These are phyloP conservation scores for Leuciscus waleckii DNA, from an alignment of 2,797 vertebrate species.

Conservation along the genomic window DNA sequence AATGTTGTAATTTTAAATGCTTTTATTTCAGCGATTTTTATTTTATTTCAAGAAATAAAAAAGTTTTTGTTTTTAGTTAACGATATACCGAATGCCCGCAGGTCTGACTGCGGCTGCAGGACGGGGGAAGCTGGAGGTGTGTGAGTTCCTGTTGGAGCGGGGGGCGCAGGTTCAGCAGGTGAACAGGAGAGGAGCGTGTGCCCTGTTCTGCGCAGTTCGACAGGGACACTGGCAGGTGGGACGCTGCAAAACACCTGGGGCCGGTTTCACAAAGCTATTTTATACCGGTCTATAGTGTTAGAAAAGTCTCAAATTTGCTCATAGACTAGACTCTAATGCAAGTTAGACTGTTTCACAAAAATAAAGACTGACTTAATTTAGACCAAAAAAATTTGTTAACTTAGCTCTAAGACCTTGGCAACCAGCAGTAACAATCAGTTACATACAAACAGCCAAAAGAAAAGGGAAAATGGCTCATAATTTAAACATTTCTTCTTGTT, in stretches of 20 bases:
- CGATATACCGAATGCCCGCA: slow-evolving; percentile 52
- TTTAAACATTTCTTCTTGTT: too few relatives aligned
- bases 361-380: too few relatives aligned
- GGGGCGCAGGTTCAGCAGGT: slow-evolving; percentile 84
- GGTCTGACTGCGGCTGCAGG: slow-evolving; percentile 93
- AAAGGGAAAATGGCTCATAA: too few relatives aligned
- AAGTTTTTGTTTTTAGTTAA: not conserved
- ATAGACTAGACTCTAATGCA: too few relatives aligned
- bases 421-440: too few relatives aligned
- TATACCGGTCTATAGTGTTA: too few relatives aligned
- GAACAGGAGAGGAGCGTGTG: slow-evolving; percentile 87
- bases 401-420: too few relatives aligned
- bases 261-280: too few relatives aligned
- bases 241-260: not conserved
- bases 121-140: slow-evolving; percentile 92
- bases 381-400: too few relatives aligned
- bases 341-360: too few relatives aligned
- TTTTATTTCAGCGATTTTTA: not conserved
- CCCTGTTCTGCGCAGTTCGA: slow-evolving; percentile 91
- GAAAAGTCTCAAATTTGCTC: too few relatives aligned
- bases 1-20: not conserved
- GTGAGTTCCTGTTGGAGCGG: slow-evolving; percentile 82
- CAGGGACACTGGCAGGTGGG: slow-evolving; percentile 98
- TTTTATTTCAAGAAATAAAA: not conserved
- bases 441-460: too few relatives aligned